Evolutionary conservation across 2,113 vertebrate genomes (phyloP), one percentile per base, ranked within the genome.

Genomic region (Gymnarchus niloticus): DNA sequence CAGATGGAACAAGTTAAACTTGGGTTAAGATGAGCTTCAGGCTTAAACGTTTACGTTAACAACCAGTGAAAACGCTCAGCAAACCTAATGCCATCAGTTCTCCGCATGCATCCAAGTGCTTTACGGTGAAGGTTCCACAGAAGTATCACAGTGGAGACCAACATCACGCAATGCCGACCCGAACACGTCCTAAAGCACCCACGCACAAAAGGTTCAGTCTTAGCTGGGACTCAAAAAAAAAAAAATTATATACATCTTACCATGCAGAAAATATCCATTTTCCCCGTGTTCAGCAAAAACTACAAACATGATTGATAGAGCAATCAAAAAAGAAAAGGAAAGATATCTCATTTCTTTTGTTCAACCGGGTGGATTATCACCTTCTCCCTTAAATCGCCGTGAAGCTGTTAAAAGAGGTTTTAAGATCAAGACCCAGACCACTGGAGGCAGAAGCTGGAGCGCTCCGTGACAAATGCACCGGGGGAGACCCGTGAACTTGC

Each of bases 321-420:
- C 91, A 90, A 91, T 91, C 85, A 91, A 84, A 12, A 88, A 86
- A 86, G 85, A 9, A 28, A 33, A 73, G 3, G 59, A 44, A 77
- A 87, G 87, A 56, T 84, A 84, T 89, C 85, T 90, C 92, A 93
- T 92, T 86, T 92, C 87, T 91, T 85, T 69, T 61, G 65, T 88
- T 37, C 1, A 59, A 81, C 59, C 48, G 33, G 59, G 44, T 41
- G 51, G 85, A 37, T 85, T 14, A 21, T 41, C 41, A 19, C 33
- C 14, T 25, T 73, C 7, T 73, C 14, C 65, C 65, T 73, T 73
- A 73, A 73, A 73, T 37, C 10, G 61, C 3, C 65, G 33, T 73
- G 33, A 41, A 28, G 65, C n/a, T 73, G 37, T 37, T 73, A 73
- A 73, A 73, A 73, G 33, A 12, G n/a, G 17, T 12, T 37, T 73